Conservation (phyloP, 2,797 vertebrate genomes). For the Cryptoprocta ferox region DNA sequence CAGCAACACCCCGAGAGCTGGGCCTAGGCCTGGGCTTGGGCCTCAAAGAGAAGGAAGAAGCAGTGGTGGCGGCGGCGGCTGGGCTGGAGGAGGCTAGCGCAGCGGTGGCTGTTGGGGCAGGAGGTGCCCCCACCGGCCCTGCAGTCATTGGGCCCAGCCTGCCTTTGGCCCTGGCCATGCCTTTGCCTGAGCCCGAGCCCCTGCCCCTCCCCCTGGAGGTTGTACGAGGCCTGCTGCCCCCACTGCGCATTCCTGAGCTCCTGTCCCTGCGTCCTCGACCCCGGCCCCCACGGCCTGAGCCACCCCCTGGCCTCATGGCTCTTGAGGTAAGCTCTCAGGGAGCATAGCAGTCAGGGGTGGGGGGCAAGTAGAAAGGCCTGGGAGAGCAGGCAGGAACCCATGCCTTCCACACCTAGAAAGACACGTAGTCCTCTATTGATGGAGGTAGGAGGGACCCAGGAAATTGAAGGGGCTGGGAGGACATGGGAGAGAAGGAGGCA, state of each 20-base stretch:
- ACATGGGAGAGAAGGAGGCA: neutral
- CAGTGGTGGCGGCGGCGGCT: neutral
- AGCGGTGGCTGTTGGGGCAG: conserved; percentile 68
- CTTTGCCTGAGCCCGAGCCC: conserved; percentile 86
- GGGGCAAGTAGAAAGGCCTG: neutral
- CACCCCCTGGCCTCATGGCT: conserved; percentile 81
- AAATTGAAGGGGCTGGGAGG: neutral
- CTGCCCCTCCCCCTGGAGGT: conserved; percentile 88
- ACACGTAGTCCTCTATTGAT: neutral
- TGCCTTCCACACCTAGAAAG: neutral
- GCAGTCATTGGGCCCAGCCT: conserved; percentile 84
- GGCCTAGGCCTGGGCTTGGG: conserved; percentile 77
- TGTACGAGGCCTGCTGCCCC: conserved; percentile 73
- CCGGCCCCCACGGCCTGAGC: conserved; percentile 79
- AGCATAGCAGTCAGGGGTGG: neutral
- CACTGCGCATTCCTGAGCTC: conserved; percentile 80
- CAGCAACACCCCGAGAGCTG: conserved; percentile 85
- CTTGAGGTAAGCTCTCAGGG: conserved; percentile 75
- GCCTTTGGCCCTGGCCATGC: conserved; percentile 84
- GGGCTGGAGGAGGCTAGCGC: conserved; percentile 73
- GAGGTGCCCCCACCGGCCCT: conserved; percentile 81
- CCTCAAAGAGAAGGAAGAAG: conserved; percentile 81
- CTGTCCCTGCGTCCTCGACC: conserved; percentile 78
- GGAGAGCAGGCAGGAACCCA: neutral
- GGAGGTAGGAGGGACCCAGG: neutral